Conservation (phyloP, 2,888 invertebrate species). For the Drosophila nr. medialis region DNA sequence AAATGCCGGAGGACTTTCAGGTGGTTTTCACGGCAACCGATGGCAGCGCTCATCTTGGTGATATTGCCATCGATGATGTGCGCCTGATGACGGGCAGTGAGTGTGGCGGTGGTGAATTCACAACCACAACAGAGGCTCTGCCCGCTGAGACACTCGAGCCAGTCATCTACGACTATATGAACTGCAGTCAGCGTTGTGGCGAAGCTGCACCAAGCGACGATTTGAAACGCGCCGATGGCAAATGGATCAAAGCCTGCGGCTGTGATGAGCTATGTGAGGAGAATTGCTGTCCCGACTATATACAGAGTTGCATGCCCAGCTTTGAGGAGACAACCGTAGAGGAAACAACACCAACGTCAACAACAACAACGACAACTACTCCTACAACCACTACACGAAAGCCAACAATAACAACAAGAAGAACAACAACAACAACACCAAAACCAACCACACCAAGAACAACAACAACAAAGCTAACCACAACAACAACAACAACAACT, state of each 20-base stretch:
- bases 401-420: slow-evolving; percentile 7
- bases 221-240: slow-evolving; percentile 4
- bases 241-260: slow-evolving; percentile 85
- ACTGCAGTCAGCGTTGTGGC: slow-evolving; percentile 47
- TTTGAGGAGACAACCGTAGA: background rate
- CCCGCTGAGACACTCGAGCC: slow-evolving; percentile 30
- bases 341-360: background rate
- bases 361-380: slow-evolving; percentile 17
- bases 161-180: slow-evolving; percentile 82
- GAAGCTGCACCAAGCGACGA: background rate
- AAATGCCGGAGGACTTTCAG: slow-evolving; percentile 86
- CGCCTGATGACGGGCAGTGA: slow-evolving; percentile 86
- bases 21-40: slow-evolving; percentile 91
- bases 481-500: background rate
- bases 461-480: slow-evolving; percentile 6
- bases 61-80: slow-evolving; percentile 93
- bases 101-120: slow-evolving; percentile 52
- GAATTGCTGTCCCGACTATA: slow-evolving; percentile 89
- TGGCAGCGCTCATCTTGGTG: slow-evolving; percentile 89
- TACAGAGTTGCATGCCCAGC: slow-evolving; percentile 46
- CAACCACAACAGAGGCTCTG: slow-evolving; percentile 43
- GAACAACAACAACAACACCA: slow-evolving; percentile 9
- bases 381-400: slow-evolving; percentile 18
- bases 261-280: slow-evolving; percentile 87
- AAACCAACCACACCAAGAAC: background rate